Percentiles rank a stretch among this genome's conserved stretches.
Conservation (phyloP, 2,113 vertebrate species). For the Bagarius yarrelli region DNA sequence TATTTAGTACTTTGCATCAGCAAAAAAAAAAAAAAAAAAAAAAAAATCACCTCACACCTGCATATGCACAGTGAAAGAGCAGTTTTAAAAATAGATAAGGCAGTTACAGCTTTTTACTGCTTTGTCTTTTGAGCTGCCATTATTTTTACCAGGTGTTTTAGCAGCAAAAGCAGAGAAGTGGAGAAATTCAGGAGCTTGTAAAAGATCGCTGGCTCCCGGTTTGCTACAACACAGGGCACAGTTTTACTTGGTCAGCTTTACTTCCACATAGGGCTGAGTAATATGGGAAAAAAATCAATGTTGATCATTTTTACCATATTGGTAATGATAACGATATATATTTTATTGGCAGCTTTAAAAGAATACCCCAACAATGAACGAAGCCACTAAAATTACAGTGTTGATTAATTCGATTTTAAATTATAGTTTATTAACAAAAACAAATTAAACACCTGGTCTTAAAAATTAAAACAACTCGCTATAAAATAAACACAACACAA, state of each 20-base stretch:
- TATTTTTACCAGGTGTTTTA: slow-evolving; percentile 44
- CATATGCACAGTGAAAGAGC: slow-evolving; percentile 22
- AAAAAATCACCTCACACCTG: slow-evolving; percentile 41
- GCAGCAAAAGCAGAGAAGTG: not conserved
- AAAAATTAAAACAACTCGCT: too few species aligned
- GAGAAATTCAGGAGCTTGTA: not conserved
- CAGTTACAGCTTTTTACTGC: slow-evolving; percentile 31
- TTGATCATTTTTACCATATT: too few species aligned
- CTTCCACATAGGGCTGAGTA: too few species aligned
- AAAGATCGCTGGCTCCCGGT: not conserved
- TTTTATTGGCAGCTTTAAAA: too few species aligned
- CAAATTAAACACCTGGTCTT: too few species aligned
- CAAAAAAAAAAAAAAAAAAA: not conserved
- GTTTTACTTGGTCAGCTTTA: not conserved
- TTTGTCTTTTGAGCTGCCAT: slow-evolving; percentile 24
- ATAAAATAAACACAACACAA: too few species aligned
- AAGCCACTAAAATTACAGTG: too few species aligned
- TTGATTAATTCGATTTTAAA: too few species aligned
- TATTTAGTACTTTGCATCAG: not conserved
- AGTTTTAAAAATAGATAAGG: slow-evolving; percentile 47
- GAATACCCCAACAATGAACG: too few species aligned
- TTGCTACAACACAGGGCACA: not conserved
- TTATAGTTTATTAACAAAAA: too few species aligned
- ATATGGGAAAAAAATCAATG: too few species aligned
- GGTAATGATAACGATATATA: too few species aligned